Evolutionary conservation across 2,113 vertebrate genomes (phyloP).

Genomic region (Jaculus jaculus): DNA sequence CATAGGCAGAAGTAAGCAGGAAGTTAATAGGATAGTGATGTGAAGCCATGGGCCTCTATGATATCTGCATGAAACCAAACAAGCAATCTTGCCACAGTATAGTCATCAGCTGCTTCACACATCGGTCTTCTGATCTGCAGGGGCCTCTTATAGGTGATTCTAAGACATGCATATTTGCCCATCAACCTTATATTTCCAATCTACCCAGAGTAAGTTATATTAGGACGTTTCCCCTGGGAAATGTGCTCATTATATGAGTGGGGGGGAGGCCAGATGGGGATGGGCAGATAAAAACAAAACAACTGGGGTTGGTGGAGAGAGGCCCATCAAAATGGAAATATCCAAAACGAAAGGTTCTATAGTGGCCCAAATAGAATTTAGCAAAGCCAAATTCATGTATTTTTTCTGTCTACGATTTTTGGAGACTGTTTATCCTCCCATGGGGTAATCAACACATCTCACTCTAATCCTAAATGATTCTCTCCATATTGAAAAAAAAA

Average conservation of each 20-base stretch:
- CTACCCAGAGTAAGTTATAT: not conserved
- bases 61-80: not conserved
- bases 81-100: not conserved
- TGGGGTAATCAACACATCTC: slow-evolving; percentile 46
- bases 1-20: not conserved
- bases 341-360: not conserved
- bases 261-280: not conserved
- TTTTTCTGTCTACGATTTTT: not conserved
- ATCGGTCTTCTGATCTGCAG: not conserved
- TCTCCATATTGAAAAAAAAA: not conserved
- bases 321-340: not conserved
- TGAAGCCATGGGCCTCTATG: not conserved
- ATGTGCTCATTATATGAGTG: not conserved
- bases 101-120: not conserved
- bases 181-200: not conserved
- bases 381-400: not conserved
- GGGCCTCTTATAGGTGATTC: not conserved
- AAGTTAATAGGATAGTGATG: slow-evolving; percentile 41
- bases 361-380: not conserved
- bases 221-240: not conserved
- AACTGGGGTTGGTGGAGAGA: not conserved
- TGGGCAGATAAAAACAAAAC: not conserved
- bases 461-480: not conserved
- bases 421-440: not conserved
- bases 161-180: not conserved